A percentile compares a stretch with the other conserved stretches of the same genome.
phyloP scores from a whole-genome alignment of 2,797 vertebrate species.

The Erithacus rubecula region DNA sequence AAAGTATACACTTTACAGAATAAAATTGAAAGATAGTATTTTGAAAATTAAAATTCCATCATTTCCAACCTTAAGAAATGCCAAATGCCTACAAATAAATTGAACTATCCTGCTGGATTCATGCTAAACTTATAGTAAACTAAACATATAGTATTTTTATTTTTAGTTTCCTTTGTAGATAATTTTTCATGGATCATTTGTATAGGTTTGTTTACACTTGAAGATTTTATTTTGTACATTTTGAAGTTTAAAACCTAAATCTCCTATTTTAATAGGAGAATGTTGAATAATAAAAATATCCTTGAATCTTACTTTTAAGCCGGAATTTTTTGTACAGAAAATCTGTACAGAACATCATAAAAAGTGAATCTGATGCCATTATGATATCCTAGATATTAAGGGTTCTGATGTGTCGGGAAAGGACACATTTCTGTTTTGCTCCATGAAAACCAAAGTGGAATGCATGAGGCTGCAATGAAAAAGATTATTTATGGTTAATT shows the following conservation, averaged over 20 bases:
- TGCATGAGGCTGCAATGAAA: background rate
- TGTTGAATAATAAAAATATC: background rate
- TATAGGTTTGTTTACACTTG: background rate
- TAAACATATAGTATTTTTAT: background rate
- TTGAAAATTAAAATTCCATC: background rate
- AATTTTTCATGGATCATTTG: background rate
- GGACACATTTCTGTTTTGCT: background rate
- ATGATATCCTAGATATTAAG: background rate
- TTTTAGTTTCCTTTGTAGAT: background rate
- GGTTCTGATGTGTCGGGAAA: background rate
- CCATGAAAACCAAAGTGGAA: background rate
- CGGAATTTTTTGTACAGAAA: background rate
- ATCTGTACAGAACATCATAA: background rate
- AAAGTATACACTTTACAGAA: background rate
- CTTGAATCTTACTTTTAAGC: background rate
- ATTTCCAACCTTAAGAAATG: background rate
- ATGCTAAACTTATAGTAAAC: background rate
- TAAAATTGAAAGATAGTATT: background rate
- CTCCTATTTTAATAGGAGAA: background rate
- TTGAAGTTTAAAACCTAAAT: background rate
- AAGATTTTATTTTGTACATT: background rate
- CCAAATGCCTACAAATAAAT: background rate
- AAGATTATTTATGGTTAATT: background rate
- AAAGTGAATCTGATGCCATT: background rate
- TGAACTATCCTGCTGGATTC: background rate